Evolutionary conservation across 1,140 invertebrate genomes (phyloP).

Genomic region (Antheraea mylitta): DNA sequence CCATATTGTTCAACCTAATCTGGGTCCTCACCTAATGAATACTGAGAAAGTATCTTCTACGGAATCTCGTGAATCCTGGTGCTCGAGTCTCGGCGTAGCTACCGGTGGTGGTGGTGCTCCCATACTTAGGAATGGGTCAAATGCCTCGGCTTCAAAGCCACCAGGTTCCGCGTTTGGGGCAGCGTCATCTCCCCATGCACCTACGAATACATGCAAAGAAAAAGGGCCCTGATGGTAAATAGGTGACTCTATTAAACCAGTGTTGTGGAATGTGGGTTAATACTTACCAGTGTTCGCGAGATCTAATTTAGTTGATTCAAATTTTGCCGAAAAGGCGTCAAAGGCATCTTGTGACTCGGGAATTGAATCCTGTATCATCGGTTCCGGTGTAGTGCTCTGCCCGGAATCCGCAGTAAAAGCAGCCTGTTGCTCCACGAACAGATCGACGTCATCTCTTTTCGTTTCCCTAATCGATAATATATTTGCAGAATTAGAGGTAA

Average conservation of each 20-base stretch:
- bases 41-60: slow-evolving; percentile 89
- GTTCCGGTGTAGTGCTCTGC: slow-evolving; percentile 23
- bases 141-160: slow-evolving; percentile 87
- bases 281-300: slow-evolving; percentile 54
- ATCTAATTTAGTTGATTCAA: slow-evolving; percentile 82
- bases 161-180: slow-evolving; percentile 60
- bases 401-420: slow-evolving; percentile 9
- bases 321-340: slow-evolving; percentile 92
- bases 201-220: slow-evolving; percentile 23
- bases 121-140: slow-evolving; percentile 91
- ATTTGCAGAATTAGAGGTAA: slow-evolving; percentile 19
- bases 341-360: slow-evolving; percentile 59
- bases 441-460: slow-evolving; percentile 6
- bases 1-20: neutral
- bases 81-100: slow-evolving; percentile 79
- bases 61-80: slow-evolving; percentile 86
- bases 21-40: slow-evolving; percentile 83
- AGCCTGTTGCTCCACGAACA: slow-evolving; percentile 10
- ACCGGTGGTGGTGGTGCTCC: slow-evolving; percentile 85
- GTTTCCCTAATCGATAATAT: slow-evolving; percentile 18
- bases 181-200: slow-evolving; percentile 81
- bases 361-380: slow-evolving; percentile 34
- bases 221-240: neutral
- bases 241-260: too few relatives aligned
- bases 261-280: too few relatives aligned